Evolutionary conservation across 2,888 invertebrate genomes (phyloP).

Genomic region (Dolichopus griseipennis): DNA sequence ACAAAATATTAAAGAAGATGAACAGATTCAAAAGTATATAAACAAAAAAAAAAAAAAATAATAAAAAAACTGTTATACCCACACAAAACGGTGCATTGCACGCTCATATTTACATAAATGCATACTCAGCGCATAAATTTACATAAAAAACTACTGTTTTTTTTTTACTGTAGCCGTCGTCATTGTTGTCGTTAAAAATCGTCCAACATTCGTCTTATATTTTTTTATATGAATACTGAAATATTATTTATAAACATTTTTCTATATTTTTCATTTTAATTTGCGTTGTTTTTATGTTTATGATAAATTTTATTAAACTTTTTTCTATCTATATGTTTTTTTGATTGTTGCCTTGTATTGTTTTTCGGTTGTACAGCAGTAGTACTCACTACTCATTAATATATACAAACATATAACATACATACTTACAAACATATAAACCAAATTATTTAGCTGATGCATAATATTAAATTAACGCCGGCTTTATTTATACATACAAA

Average conservation of each 20-base stretch:
- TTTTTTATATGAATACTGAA: not conserved
- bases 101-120: constrained; percentile 6
- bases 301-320: no score
- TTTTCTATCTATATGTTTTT: no score
- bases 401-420: not conserved
- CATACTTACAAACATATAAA: not conserved
- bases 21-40: not conserved
- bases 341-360: no score
- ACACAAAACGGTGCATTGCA: constrained; percentile 4
- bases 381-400: no score
- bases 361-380: no score
- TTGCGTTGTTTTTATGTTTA: not conserved
- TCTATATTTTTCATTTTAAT: not conserved
- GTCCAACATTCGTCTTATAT: not conserved
- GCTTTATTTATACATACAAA: not conserved
- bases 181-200: not conserved
- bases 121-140: constrained; percentile 1
- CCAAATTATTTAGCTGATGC: no score
- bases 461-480: not conserved
- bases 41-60: not conserved
- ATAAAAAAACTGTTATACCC: not conserved
- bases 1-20: no score
- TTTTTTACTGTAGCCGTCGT: no score
- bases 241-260: no score
- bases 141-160: not conserved